phyloP scores from a whole-genome alignment of 2,888 invertebrate species.

The Polietes domitor region DNA sequence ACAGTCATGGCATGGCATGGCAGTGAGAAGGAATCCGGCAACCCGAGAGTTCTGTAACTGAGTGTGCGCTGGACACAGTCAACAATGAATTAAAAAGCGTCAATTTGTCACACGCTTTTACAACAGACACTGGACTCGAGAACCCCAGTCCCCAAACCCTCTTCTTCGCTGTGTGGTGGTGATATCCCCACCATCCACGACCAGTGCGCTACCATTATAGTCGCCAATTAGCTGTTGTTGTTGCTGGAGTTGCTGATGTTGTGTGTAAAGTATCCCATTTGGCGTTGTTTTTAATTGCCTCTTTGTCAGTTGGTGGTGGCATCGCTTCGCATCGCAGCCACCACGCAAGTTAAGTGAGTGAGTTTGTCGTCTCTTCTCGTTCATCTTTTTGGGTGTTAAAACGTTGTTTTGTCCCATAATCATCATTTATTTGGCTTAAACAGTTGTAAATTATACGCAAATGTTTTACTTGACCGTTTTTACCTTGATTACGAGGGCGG shows the following conservation, averaged over 20 bases:
- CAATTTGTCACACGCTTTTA: slow-evolving; percentile 78
- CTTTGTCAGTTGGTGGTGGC: slow-evolving; percentile 32
- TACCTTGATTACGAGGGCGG: neutral
- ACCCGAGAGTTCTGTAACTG: neutral
- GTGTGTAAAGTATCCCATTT: slow-evolving; percentile 12
- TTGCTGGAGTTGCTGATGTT: neutral
- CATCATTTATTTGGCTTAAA: slow-evolving; percentile 66
- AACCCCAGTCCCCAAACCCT: neutral
- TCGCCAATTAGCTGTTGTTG: slow-evolving; percentile 28
- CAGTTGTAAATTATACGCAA: slow-evolving; percentile 66
- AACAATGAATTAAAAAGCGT: slow-evolving; percentile 77
- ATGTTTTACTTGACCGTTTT: slow-evolving; percentile 37
- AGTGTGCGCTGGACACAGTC: slow-evolving; percentile 68
- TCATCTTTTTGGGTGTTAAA: slow-evolving; percentile 51
- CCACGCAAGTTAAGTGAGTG: slow-evolving; percentile 49
- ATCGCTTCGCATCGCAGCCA: neutral
- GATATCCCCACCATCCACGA: neutral
- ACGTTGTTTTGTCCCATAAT: slow-evolving; percentile 64
- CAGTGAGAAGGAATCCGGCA: neutral
- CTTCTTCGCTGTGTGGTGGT: neutral
- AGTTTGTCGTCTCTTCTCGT: slow-evolving; percentile 37
- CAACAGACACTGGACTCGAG: slow-evolving; percentile 35
- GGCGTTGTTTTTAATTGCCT: slow-evolving; percentile 49
- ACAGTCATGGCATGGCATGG: slow-evolving; percentile 28
- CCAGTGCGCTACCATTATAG: slow-evolving; percentile 12